Evolutionary conservation across 53 echinoderm and acorn worm species (phyloP).

Genomic region (Temnopleurus reevesii): DNA sequence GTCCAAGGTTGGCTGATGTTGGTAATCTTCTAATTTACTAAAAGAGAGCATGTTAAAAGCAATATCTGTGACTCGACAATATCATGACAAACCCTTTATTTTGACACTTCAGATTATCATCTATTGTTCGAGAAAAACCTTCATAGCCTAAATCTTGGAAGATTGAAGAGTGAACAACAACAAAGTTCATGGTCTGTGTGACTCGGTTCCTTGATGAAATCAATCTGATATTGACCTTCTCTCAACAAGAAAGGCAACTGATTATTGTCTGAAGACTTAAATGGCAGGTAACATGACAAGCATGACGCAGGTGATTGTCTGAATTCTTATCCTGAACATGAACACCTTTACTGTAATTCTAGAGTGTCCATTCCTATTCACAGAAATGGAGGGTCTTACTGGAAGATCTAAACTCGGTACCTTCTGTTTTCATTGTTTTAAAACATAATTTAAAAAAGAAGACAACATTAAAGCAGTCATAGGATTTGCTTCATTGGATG

Average conservation of each 20-base stretch:
- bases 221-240: neutral
- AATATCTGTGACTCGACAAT: neutral
- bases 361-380: no score
- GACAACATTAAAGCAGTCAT: no score
- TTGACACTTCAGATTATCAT: neutral
- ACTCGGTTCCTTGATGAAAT: neutral
- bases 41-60: neutral
- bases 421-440: no score
- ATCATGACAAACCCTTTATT: neutral
- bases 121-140: neutral
- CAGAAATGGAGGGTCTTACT: no score
- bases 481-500: no score
- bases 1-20: neutral
- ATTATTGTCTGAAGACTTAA: neutral
- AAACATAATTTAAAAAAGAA: no score
- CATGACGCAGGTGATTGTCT: no score
- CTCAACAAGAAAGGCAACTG: neutral
- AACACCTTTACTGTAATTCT: no score
- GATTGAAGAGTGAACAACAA: neutral
- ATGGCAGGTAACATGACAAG: no score
- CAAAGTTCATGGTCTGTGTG: constrained; percentile 1
- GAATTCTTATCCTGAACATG: no score
- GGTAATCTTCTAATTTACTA: neutral
- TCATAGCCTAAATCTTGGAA: neutral
- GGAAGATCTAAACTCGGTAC: no score